Percentiles rank a stretch among this genome's conserved stretches.
phyloP scores from a whole-genome alignment of 1,140 invertebrate genomes.

The Sinonovacula constricta region DNA sequence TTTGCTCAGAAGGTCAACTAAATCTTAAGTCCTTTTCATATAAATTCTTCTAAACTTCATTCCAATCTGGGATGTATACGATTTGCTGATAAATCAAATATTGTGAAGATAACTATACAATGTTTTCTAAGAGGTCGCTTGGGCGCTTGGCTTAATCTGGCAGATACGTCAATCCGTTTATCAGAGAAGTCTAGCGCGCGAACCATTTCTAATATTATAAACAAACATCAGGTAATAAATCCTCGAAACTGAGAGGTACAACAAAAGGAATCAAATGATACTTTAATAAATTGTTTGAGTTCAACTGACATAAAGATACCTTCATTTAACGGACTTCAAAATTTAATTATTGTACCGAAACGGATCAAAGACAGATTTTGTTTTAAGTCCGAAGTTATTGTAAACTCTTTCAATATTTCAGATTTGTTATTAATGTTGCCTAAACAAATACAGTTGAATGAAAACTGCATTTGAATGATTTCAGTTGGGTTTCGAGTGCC shows the following conservation, averaged over 20 bases:
- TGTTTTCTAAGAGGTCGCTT: constrained; percentile 8
- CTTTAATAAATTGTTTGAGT: constrained; percentile 48
- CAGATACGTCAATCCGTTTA: constrained; percentile 49
- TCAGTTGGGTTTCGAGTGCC: no score
- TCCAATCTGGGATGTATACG: background rate
- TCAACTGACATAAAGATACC: no score
- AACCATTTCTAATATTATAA: constrained; percentile 51
- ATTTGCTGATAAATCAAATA: constrained; percentile 41
- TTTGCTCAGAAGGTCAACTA: background rate
- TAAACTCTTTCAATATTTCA: no score
- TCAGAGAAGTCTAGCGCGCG: constrained; percentile 27
- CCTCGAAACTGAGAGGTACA: constrained; percentile 20
- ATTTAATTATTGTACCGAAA: no score
- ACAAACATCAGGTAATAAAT: constrained; percentile 48
- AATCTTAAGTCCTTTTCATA: background rate
- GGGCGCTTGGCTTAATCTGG: constrained; percentile 17
- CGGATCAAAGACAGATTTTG: no score
- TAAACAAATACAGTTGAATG: no score
- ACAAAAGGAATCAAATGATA: constrained; percentile 17
- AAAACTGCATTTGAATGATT: no score
- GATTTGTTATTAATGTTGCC: no score
- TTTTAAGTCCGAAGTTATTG: no score
- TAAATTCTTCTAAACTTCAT: background rate
- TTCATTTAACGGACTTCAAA: no score
- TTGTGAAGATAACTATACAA: constrained; percentile 14